Evolutionary conservation across 2,888 invertebrate species (phyloP).

Genomic region (Meganola albula): DNA sequence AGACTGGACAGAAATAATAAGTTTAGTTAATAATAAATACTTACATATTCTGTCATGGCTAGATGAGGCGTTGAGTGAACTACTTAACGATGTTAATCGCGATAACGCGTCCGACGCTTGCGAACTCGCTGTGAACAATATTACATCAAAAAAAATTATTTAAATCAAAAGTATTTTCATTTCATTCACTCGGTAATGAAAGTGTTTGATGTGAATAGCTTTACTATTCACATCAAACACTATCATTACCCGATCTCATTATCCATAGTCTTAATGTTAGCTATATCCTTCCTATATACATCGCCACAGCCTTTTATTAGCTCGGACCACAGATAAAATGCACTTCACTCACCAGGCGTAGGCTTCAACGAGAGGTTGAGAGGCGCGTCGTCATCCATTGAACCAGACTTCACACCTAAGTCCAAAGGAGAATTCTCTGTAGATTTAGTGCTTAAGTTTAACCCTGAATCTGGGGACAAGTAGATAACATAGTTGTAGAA

Average conservation of each 20-base stretch:
- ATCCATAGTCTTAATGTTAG: no score
- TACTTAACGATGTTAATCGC: constrained; percentile 78
- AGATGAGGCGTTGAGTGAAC: constrained; percentile 63
- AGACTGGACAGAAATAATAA: no score
- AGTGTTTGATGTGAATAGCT: no score
- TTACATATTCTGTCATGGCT: constrained; percentile 69
- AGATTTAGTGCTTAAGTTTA: constrained; percentile 66
- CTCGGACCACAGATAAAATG: not conserved
- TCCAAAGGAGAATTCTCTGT: constrained; percentile 70
- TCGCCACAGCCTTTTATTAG: no score
- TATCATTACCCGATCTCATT: no score
- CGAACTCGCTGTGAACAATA: constrained; percentile 44
- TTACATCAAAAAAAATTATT: no score
- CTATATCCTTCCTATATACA: no score
- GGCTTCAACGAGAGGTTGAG: constrained; percentile 91
- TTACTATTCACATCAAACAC: no score
- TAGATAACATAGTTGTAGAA: no score
- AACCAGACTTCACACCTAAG: constrained; percentile 52
- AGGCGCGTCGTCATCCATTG: constrained; percentile 83
- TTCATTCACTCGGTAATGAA: no score
- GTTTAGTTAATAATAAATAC: constrained; percentile 29
- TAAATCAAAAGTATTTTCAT: no score
- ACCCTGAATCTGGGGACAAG: constrained; percentile 46
- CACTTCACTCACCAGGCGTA: constrained; percentile 49
- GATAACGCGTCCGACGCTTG: constrained; percentile 70